These are phyloP conservation scores for Pampus argenteus DNA, from an alignment of 2,797 vertebrate species.

Conservation along the genomic window DNA sequence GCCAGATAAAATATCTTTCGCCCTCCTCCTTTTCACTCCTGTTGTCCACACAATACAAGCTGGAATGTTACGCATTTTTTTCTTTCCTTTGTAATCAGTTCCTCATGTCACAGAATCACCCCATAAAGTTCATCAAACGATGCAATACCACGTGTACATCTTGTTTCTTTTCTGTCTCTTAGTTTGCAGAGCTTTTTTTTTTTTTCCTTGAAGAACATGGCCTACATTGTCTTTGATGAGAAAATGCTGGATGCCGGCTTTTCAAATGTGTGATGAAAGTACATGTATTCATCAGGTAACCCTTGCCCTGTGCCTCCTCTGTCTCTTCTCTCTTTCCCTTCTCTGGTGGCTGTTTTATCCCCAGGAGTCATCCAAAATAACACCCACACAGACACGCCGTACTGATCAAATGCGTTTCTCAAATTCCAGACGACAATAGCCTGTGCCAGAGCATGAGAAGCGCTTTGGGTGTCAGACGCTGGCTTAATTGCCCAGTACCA, in stretches of 20 bases:
- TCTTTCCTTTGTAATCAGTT: conserved; percentile 21
- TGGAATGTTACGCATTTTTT: conserved; percentile 44
- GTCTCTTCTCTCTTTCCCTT: conserved; percentile 39
- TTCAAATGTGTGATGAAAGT: conserved; percentile 33
- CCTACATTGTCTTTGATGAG: conserved; percentile 5
- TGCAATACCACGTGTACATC: neutral
- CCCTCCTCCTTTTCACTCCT: conserved; percentile 49
- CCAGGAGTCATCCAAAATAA: conserved; percentile 66
- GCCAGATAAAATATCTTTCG: conserved; percentile 59
- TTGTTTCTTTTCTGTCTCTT: neutral
- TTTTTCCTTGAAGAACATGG: neutral
- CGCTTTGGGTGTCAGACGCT: conserved; percentile 71
- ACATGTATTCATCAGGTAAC: conserved; percentile 45
- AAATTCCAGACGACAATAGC: conserved; percentile 78
- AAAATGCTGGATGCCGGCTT: conserved; percentile 8
- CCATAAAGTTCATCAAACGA: neutral
- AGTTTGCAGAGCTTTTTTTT: conserved; percentile 14
- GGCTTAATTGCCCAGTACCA: conserved; percentile 66
- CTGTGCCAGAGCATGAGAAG: conserved; percentile 67
- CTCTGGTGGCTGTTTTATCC: conserved; percentile 68
- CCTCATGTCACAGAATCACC: conserved; percentile 1
- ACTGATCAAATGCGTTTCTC: conserved; percentile 82
- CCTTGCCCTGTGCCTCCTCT: conserved; percentile 33
- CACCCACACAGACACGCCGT: conserved; percentile 54
- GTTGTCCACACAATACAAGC: conserved; percentile 49